Percentiles rank a stretch among this genome's conserved stretches.
phyloP scores from a whole-genome alignment of 2,113 vertebrate species.

The Corythornis cristatus region DNA sequence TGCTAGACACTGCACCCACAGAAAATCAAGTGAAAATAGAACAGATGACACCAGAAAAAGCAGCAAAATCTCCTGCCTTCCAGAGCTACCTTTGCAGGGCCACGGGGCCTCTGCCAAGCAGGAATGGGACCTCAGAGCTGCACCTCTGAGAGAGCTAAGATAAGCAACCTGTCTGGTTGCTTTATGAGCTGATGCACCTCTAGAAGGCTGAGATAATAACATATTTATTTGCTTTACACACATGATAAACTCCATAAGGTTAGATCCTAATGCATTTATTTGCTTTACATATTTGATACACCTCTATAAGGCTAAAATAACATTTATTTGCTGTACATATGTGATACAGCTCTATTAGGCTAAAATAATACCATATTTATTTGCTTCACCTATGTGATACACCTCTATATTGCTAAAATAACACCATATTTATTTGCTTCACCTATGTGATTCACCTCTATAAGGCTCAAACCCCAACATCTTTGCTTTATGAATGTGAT shows the following conservation, averaged over 20 bases:
- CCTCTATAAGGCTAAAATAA: no score
- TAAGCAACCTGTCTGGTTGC: not conserved
- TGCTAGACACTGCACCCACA: not conserved
- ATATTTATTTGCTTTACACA: no score
- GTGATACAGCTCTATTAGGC: no score
- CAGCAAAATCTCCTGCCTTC: not conserved
- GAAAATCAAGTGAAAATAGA: not conserved
- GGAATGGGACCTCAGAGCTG: no score
- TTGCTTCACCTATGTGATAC: rapidly evolving
- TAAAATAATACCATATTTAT: no score
- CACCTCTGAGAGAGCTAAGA: no score
- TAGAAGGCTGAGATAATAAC: not conserved
- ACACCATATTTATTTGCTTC: not conserved
- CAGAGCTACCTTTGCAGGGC: not conserved
- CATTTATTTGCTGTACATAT: no score
- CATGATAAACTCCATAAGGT: no score
- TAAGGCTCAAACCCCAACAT: not conserved
- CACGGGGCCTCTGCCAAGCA: not conserved
- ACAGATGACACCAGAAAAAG: not conserved
- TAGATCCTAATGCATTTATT: no score
- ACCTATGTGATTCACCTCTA: not conserved
- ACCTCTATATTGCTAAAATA: not conserved
- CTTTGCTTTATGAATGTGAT: not conserved
- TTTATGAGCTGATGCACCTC: rapidly evolving
- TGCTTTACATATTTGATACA: no score